phyloP scores from a whole-genome alignment of 2,797 vertebrate species.

The Trachops cirrhosus region DNA sequence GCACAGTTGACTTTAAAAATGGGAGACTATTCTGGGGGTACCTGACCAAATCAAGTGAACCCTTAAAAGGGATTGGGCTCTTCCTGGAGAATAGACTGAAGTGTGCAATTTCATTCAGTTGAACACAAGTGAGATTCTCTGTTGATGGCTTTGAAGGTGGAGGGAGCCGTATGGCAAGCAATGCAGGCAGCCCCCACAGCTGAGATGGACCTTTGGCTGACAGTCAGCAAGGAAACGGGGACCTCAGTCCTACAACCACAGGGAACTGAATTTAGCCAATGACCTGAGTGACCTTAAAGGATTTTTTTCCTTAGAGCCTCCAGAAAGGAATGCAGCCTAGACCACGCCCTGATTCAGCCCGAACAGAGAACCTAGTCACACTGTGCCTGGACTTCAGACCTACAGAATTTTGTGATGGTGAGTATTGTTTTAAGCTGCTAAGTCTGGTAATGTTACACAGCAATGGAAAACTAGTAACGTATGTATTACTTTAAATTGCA shows the following conservation, averaged over 20 bases:
- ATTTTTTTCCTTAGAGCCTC: not conserved
- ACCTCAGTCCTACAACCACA: not conserved
- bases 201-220: not conserved
- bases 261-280: not conserved
- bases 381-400: not conserved
- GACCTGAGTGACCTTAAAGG: not conserved
- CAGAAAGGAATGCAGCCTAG: not conserved
- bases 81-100: not conserved
- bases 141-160: not conserved
- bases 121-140: not conserved
- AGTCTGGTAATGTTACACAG: not conserved
- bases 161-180: too few relatives aligned
- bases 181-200: not conserved
- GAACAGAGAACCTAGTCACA: not conserved
- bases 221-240: not conserved
- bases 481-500: not conserved
- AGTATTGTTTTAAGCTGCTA: not conserved
- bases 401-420: not conserved
- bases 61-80: not conserved
- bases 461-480: not conserved
- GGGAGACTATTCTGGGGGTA: not conserved
- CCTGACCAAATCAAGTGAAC: not conserved
- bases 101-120: not conserved
- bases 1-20: not conserved
- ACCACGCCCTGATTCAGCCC: not conserved